Conservation (phyloP, 2,888 invertebrate species). For the Arrhopalites spinosus region DNA sequence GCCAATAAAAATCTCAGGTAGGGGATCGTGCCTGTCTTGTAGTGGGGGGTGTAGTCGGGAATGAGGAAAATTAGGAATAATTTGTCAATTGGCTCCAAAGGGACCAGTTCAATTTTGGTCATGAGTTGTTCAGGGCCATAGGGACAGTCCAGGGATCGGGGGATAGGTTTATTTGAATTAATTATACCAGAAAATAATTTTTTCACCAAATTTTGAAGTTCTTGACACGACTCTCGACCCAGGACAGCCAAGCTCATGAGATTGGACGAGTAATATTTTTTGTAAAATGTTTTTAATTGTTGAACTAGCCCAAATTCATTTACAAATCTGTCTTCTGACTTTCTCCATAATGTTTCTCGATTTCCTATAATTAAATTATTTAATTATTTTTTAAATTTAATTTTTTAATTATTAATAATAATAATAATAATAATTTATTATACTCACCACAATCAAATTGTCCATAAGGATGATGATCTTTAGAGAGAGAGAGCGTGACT, state of each 20-base stretch:
- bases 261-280: conserved; percentile 90
- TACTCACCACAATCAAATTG: conserved; percentile 87
- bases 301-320: conserved; percentile 84
- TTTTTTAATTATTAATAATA: not conserved
- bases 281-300: conserved; percentile 86
- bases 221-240: conserved; percentile 87
- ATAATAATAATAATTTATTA: not conserved
- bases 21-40: conserved; percentile 82
- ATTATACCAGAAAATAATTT: conserved; percentile 77
- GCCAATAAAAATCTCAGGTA: conserved; percentile 90
- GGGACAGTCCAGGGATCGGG: conserved; percentile 81
- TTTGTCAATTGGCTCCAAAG: conserved; percentile 69
- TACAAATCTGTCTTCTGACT: conserved; percentile 79
- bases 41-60: conserved; percentile 79
- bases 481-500: conserved; percentile 79
- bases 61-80: conserved; percentile 68
- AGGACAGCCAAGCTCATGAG: conserved; percentile 87
- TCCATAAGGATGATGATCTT: conserved; percentile 78
- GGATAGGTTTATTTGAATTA: conserved; percentile 73
- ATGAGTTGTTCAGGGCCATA: conserved; percentile 74
- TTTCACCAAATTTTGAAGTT: conserved; percentile 78
- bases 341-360: conserved; percentile 75
- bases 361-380: conserved; percentile 64
- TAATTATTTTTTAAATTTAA: not conserved
- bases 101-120: conserved; percentile 75